A percentile compares a stretch with the other conserved stretches of the same genome.
Evolutionary conservation across 2,113 vertebrate species (phyloP).

Genomic region (Motacilla alba): DNA sequence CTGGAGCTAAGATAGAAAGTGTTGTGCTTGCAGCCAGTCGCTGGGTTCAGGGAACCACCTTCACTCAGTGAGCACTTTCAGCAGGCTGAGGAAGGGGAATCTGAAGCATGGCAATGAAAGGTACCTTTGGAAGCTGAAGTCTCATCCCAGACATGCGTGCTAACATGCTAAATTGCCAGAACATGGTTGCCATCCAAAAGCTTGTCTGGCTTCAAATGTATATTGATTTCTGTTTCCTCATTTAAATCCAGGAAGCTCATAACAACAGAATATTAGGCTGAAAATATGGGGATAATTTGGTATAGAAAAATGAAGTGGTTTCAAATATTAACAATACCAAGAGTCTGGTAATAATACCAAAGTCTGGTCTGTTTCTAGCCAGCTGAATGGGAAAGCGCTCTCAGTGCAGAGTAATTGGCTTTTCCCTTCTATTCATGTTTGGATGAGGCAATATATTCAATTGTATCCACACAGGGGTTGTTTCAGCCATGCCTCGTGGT

Average conservation of each 20-base stretch:
- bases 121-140: neutral
- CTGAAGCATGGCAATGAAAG: neutral
- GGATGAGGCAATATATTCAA: neutral
- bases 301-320: constrained; percentile 66
- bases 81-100: neutral
- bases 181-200: neutral
- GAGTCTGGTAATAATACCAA: constrained; percentile 18
- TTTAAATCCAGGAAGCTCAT: constrained; percentile 28
- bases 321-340: constrained; percentile 75
- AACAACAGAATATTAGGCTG: constrained; percentile 73
- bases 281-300: constrained; percentile 71
- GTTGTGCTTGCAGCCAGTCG: neutral
- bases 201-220: neutral
- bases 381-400: constrained; percentile 53
- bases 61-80: neutral
- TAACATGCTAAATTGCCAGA: neutral
- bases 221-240: neutral
- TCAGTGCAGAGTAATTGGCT: constrained; percentile 78
- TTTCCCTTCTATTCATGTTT: neutral
- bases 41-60: neutral
- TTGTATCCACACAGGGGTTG: neutral
- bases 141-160: neutral
- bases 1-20: neutral
- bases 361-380: constrained; percentile 70
- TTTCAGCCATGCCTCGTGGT: neutral